These are phyloP conservation scores for Liasis olivaceus DNA, from an alignment of 2,797 vertebrate species.

Conservation along the genomic window DNA sequence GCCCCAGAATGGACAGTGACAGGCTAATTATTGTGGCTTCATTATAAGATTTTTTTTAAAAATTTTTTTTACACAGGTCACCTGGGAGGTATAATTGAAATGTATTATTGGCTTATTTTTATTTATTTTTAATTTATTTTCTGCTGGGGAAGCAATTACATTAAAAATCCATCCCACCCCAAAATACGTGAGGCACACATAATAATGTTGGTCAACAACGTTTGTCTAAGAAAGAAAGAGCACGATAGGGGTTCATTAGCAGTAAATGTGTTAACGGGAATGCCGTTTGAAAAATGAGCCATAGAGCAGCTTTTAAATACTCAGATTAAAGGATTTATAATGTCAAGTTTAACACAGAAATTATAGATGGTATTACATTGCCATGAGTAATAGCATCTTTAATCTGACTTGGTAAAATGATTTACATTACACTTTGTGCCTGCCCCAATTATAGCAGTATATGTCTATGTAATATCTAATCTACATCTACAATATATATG, in stretches of 20 bases:
- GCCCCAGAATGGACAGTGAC: constrained; percentile 95
- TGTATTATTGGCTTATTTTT: constrained; percentile 97
- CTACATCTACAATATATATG: constrained; percentile 11
- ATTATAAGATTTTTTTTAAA: constrained; percentile 87
- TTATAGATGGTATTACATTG: constrained; percentile 81
- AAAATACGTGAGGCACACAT: constrained; percentile 92
- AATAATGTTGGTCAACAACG: constrained; percentile 98
- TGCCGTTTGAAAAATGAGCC: constrained; percentile 90
- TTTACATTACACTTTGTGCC: constrained; percentile 64
- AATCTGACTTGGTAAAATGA: constrained; percentile 79
- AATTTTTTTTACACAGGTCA: constrained; percentile 90
- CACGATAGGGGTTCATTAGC: constrained; percentile 85
- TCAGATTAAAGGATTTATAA: constrained; percentile 97
- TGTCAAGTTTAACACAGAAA: constrained; percentile 93
- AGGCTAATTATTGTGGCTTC: constrained; percentile 96
- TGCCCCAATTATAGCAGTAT: constrained; percentile 60
- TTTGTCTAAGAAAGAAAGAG: constrained; percentile 90
- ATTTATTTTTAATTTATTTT: constrained; percentile 72
- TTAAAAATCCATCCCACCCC: constrained; percentile 83
- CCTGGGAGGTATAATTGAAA: constrained; percentile 98
- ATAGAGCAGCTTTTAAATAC: constrained; percentile 87
- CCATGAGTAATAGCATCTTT: constrained; percentile 81
- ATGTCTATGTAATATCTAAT: constrained; percentile 38
- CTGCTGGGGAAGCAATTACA: constrained; percentile 90
- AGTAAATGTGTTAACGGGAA: constrained; percentile 89